Evolutionary conservation across 2,797 vertebrate species (phyloP).

Genomic region (Enteromius afrohamiltoni): DNA sequence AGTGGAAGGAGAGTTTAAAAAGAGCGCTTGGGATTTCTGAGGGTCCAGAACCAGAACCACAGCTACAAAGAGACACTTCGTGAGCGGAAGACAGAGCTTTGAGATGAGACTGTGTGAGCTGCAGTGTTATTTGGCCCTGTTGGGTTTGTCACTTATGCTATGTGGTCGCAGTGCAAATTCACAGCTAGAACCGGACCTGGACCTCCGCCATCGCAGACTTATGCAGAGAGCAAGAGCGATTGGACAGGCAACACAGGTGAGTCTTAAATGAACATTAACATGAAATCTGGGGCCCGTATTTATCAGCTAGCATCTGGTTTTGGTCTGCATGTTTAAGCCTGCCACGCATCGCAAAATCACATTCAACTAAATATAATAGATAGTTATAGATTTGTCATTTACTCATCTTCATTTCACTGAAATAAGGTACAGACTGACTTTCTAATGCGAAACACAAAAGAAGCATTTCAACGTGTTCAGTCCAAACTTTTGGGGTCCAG

Average conservation of each 20-base stretch:
- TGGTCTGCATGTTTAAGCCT: neutral
- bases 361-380: neutral
- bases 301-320: neutral
- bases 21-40: slow-evolving; percentile 50
- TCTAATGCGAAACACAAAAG: neutral
- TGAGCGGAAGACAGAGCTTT: slow-evolving; percentile 24
- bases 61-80: neutral
- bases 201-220: slow-evolving; percentile 85
- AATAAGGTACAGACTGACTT: neutral
- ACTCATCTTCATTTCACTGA: neutral
- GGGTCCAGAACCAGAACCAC: slow-evolving; percentile 32
- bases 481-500: neutral
- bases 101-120: slow-evolving; percentile 85
- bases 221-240: slow-evolving; percentile 86
- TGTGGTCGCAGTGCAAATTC: slow-evolving; percentile 65
- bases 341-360: neutral
- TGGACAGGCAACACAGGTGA: slow-evolving; percentile 78
- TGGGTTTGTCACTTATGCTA: slow-evolving; percentile 80
- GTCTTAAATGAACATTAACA: slow-evolving; percentile 12
- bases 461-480: neutral
- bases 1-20: slow-evolving; percentile 83
- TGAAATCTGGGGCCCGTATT: neutral
- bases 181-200: slow-evolving; percentile 73
- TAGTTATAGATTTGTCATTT: neutral
- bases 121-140: slow-evolving; percentile 82